Conservation (phyloP, 2,113 vertebrate species). For the Hippocampus mohnikei region DNA sequence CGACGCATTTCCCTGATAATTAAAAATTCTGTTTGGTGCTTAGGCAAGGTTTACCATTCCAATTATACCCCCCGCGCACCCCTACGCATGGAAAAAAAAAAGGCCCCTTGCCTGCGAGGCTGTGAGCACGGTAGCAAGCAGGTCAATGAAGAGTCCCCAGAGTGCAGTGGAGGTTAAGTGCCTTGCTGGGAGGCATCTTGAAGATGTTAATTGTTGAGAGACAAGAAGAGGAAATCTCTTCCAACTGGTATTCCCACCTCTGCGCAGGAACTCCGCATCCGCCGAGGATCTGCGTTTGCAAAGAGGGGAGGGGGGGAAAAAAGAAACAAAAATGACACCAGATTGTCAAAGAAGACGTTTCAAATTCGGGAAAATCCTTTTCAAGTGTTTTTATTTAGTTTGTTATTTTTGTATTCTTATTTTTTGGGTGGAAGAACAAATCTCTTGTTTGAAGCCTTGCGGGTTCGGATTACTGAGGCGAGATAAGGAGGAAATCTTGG, state of each 20-base stretch:
- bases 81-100: neutral
- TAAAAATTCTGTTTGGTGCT: neutral
- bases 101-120: constrained; percentile 15
- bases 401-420: neutral
- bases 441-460: constrained; percentile 13
- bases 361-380: neutral
- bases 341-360: constrained; percentile 11
- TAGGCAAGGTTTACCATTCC: constrained; percentile 18
- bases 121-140: neutral
- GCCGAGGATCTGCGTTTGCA: neutral
- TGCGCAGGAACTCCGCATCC: neutral
- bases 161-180: constrained; percentile 24
- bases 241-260: neutral
- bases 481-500: constrained; percentile 13
- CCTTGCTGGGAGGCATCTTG: constrained; percentile 14
- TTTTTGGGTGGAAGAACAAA: neutral
- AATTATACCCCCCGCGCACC: neutral
- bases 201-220: constrained; percentile 29
- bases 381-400: neutral
- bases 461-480: constrained; percentile 9
- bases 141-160: constrained; percentile 23
- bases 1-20: neutral
- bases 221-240: neutral
- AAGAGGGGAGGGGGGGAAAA: neutral
- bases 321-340: neutral